Evolutionary conservation across 2,797 vertebrate genomes (phyloP).

Genomic region (Luscinia megarhynchos): DNA sequence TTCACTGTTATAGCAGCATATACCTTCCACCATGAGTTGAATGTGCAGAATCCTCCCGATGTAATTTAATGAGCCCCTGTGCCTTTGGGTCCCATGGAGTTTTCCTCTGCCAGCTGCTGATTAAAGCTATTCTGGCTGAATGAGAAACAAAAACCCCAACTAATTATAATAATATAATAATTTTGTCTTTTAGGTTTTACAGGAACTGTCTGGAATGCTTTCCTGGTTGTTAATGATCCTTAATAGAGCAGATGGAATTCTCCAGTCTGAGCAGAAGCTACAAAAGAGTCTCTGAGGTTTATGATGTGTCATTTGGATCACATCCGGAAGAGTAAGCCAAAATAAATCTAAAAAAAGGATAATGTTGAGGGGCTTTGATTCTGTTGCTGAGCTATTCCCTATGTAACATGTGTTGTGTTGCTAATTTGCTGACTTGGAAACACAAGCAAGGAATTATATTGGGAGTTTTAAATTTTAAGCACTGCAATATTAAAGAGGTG

Average conservation of each 20-base stretch:
- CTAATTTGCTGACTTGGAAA: constrained; percentile 56
- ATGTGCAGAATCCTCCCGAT: background rate
- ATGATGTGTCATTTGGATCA: constrained; percentile 19
- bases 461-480: constrained; percentile 36
- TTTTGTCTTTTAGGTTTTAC: constrained; percentile 12
- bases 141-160: background rate
- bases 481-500: constrained; percentile 4
- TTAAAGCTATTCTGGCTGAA: constrained; percentile 32
- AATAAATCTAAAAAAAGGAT: constrained; percentile 20
- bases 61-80: constrained; percentile 1
- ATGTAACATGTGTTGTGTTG: background rate
- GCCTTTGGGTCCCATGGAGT: background rate
- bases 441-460: background rate
- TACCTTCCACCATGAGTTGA: background rate
- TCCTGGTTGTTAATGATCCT: background rate
- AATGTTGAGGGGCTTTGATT: constrained; percentile 6
- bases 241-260: constrained; percentile 43
- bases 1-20: background rate
- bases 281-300: constrained; percentile 28
- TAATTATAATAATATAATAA: constrained; percentile 1
- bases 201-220: constrained; percentile 13
- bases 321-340: background rate
- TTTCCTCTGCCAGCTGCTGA: constrained; percentile 22
- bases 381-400: constrained; percentile 3
- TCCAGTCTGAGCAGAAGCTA: constrained; percentile 19